phyloP scores from a whole-genome alignment of 2,113 vertebrate species.

The Ondatra zibethicus region DNA sequence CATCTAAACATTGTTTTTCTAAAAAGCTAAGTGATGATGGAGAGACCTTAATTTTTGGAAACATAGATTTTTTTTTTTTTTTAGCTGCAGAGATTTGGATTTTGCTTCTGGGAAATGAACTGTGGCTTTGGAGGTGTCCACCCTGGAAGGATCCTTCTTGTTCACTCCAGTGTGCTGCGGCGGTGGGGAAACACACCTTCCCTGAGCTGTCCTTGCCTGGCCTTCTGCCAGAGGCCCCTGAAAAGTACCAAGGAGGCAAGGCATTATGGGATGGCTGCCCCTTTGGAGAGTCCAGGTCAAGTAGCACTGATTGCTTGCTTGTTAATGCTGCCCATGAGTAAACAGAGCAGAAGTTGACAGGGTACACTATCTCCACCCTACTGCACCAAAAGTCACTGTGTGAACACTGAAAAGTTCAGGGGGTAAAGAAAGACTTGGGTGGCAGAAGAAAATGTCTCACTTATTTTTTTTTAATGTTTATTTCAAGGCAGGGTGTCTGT shows the following conservation, averaged over 20 bases:
- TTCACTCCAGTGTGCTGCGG: background rate
- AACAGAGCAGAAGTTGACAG: background rate
- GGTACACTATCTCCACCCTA: background rate
- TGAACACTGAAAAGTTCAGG: background rate
- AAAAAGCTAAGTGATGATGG: constrained; percentile 54
- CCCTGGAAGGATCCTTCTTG: background rate
- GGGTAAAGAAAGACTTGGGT: background rate
- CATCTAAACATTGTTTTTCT: constrained; percentile 56
- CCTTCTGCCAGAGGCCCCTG: background rate
- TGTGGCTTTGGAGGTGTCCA: background rate
- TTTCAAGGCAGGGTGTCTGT: background rate
- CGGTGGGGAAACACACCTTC: background rate
- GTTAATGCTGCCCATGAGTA: background rate
- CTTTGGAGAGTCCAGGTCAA: background rate
- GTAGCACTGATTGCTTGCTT: background rate
- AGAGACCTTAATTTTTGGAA: constrained; percentile 44
- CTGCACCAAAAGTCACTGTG: too few relatives aligned
- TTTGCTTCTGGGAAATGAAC: constrained; percentile 44
- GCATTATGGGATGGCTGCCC: background rate
- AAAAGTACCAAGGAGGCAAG: background rate
- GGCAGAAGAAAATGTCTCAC: background rate
- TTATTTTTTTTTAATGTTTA: background rate
- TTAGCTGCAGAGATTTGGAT: constrained; percentile 47
- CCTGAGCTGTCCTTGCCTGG: background rate
- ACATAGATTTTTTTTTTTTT: constrained; percentile 24